Conservation (phyloP, 1,140 invertebrate genomes). For the Trichonephila clavata region DNA sequence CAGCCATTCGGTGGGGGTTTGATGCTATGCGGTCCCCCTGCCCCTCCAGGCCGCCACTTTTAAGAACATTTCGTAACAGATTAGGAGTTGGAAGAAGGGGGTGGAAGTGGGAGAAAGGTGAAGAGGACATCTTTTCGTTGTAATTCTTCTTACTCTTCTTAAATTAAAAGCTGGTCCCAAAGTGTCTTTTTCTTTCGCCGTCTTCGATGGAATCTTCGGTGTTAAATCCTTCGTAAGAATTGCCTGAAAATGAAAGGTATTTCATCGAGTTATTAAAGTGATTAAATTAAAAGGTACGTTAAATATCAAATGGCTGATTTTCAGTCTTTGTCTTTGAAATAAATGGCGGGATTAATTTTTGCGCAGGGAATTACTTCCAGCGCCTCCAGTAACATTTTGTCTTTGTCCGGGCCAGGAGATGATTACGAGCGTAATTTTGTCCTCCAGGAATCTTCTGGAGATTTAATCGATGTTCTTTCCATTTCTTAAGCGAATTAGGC, state of each 20-base stretch:
- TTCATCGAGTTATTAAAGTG: conserved; percentile 26
- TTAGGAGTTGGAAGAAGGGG: not conserved
- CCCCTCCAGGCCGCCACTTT: not conserved
- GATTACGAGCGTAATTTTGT: not conserved
- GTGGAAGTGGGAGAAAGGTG: not conserved
- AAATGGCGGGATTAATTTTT: conserved; percentile 25
- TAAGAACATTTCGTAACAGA: conserved; percentile 33
- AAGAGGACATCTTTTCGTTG: conserved; percentile 42
- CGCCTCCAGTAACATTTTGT: not conserved
- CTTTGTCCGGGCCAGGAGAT: not conserved
- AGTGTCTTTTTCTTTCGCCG: not conserved
- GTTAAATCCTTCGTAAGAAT: not conserved
- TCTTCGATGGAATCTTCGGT: not conserved
- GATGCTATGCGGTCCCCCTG: not conserved
- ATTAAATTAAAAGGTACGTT: conserved; percentile 47
- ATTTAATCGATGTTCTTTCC: too few relatives aligned
- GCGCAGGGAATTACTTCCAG: not conserved
- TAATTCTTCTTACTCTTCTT: conserved; percentile 43
- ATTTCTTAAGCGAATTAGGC: too few relatives aligned
- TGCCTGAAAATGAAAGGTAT: not conserved
- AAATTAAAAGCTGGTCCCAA: conserved; percentile 38
- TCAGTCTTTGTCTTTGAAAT: not conserved
- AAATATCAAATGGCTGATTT: conserved; percentile 29
- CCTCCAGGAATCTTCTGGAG: not conserved
- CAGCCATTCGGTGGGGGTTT: not conserved